phyloP scores from a whole-genome alignment of 2,797 vertebrate species.

The Thamnophis elegans region DNA sequence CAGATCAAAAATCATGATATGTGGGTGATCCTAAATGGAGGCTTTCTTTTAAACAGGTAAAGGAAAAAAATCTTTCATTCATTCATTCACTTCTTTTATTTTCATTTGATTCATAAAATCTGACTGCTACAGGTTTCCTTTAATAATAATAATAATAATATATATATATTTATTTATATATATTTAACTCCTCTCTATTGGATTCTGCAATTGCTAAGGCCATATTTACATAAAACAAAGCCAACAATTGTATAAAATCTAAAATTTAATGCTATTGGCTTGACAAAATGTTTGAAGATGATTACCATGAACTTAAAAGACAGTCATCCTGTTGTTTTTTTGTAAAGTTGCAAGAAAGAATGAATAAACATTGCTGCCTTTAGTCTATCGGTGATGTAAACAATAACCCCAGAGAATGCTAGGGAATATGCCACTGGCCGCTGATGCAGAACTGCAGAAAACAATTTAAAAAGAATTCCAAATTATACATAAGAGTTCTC shows the following conservation, averaged over 20 bases:
- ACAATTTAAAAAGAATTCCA: conserved; percentile 7
- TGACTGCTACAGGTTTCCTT: conserved; percentile 79
- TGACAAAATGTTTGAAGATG: conserved; percentile 57
- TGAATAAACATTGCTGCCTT: conserved; percentile 60
- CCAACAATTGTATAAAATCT: conserved; percentile 70
- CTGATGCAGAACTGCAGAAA: conserved; percentile 54
- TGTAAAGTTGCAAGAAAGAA: conserved; percentile 46
- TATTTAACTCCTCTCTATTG: conserved; percentile 67
- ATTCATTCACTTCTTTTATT: conserved; percentile 76
- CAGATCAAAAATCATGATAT: conserved; percentile 76
- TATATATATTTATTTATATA: conserved; percentile 36
- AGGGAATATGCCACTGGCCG: conserved; percentile 52
- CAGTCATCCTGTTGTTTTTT: conserved; percentile 43
- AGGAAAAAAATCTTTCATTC: conserved; percentile 58
- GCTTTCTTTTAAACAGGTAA: conserved; percentile 70
- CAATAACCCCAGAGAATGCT: conserved; percentile 40
- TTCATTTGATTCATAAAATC: conserved; percentile 87
- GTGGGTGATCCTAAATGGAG: conserved; percentile 71
- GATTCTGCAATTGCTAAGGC: conserved; percentile 72
- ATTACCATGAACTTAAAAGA: conserved; percentile 56
- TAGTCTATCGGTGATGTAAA: conserved; percentile 54
- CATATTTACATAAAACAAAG: conserved; percentile 70
- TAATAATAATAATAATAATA: conserved; percentile 66
- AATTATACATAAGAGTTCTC: conserved; percentile 49
- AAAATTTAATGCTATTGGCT: conserved; percentile 62